Percentiles rank a stretch among this genome's conserved stretches.
Conservation (phyloP, 2,113 vertebrate genomes). For the Cercopithecus mona region DNA sequence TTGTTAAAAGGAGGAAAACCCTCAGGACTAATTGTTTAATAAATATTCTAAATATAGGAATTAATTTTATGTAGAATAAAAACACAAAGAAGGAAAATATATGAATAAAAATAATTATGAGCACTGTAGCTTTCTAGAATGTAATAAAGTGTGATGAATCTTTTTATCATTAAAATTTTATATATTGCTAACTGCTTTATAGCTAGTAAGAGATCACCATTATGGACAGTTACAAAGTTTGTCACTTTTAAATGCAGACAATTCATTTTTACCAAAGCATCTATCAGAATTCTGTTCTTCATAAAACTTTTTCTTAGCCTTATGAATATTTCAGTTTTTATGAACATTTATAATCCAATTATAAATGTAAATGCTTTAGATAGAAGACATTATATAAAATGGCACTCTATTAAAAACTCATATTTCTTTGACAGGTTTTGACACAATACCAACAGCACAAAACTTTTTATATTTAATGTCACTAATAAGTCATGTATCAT, state of each 20-base stretch:
- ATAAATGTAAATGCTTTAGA: conserved; percentile 56
- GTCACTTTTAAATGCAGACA: conserved; percentile 66
- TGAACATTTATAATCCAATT: conserved; percentile 48
- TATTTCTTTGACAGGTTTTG: neutral
- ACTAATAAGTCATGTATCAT: neutral
- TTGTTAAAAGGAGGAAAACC: neutral
- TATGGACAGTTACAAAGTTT: conserved; percentile 69
- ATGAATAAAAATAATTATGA: conserved; percentile 56
- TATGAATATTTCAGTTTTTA: conserved; percentile 69
- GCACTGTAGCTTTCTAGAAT: conserved; percentile 48
- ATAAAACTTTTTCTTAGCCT: conserved; percentile 53
- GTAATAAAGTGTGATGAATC: conserved; percentile 36
- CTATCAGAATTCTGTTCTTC: conserved; percentile 61
- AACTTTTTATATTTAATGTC: neutral
- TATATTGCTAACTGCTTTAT: conserved; percentile 62
- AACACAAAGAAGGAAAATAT: conserved; percentile 11
- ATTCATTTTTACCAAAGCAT: conserved; percentile 66
- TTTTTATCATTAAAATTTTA: conserved; percentile 62
- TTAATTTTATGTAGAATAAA: conserved; percentile 44
- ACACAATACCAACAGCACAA: neutral
- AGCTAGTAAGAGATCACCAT: conserved; percentile 71
- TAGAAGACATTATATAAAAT: conserved; percentile 10
- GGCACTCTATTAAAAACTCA: neutral
- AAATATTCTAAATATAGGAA: conserved; percentile 3
- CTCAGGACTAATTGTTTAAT: neutral